phyloP scores from a whole-genome alignment of 1,140 invertebrate genomes.

The Saxidomus purpurata region DNA sequence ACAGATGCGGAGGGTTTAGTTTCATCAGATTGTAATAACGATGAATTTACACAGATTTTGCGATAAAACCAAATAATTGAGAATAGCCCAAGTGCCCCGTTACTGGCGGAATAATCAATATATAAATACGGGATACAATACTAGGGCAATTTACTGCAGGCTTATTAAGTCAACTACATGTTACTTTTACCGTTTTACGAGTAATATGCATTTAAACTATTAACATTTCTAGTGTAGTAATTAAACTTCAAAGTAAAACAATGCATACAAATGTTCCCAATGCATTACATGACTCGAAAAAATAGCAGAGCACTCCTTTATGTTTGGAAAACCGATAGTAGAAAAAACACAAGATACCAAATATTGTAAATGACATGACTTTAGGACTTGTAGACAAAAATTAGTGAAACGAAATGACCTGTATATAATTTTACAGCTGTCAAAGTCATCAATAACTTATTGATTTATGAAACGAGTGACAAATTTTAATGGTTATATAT shows the following conservation, averaged over 20 bases:
- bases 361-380: background rate
- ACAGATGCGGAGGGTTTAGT: conserved; percentile 14
- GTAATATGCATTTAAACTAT: background rate
- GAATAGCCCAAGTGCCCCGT: conserved; percentile 25
- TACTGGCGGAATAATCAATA: conserved; percentile 16
- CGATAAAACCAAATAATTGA: conserved; percentile 46
- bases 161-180: background rate
- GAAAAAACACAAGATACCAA: background rate
- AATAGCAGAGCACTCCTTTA: background rate
- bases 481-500: conserved; percentile 67
- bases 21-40: conserved; percentile 47
- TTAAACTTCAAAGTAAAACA: conserved; percentile 5
- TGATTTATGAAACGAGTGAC: conserved; percentile 66
- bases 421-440: conserved; percentile 56
- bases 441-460: conserved; percentile 59
- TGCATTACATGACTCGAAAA: background rate
- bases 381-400: conserved; percentile 3
- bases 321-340: background rate
- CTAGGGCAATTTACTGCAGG: background rate
- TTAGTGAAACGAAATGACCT: conserved; percentile 19
- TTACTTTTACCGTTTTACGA: background rate
- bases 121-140: background rate
- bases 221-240: background rate
- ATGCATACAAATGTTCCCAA: background rate
- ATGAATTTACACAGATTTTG: conserved; percentile 43